These are phyloP conservation scores for Pontoporia blainvillei DNA, from an alignment of 2,113 vertebrate species.

Conservation along the genomic window DNA sequence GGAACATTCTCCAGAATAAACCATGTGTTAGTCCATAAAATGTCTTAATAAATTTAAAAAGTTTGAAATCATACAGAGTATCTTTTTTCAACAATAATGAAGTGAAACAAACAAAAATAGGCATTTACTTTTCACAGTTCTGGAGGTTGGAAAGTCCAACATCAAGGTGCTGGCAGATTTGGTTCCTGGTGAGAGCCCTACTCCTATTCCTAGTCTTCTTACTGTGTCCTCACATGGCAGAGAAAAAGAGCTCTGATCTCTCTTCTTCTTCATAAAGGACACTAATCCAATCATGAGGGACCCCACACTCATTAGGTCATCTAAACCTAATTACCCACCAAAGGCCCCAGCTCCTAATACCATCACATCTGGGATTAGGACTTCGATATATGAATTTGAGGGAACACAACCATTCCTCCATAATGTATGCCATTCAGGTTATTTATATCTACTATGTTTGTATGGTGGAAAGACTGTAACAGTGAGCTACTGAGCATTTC, in stretches of 20 bases:
- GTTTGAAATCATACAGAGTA: not conserved
- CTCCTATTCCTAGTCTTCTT: not conserved
- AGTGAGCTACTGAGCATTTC: not conserved
- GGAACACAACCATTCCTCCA: not conserved
- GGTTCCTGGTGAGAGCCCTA: not conserved
- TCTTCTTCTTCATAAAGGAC: not conserved
- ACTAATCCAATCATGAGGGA: rapidly evolving
- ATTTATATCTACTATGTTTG: not conserved
- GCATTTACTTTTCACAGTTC: not conserved
- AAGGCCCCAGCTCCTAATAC: not conserved
- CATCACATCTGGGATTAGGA: not conserved
- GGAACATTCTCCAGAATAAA: not conserved
- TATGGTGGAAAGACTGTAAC: not conserved
- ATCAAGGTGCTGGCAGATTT: not conserved
- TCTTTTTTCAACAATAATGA: not conserved
- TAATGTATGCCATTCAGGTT: not conserved
- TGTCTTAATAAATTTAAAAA: not conserved
- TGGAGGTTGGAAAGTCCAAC: not conserved
- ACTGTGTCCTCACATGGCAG: not conserved
- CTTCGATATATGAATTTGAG: not conserved
- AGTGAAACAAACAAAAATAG: not conserved
- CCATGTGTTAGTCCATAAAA: not conserved
- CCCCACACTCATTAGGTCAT: not conserved
- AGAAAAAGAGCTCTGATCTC: not conserved
- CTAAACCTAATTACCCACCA: not conserved